A percentile compares a stretch with the other conserved stretches of the same genome.
phyloP scores from a whole-genome alignment of 2,888 invertebrate species.

The Eilema sororculum region DNA sequence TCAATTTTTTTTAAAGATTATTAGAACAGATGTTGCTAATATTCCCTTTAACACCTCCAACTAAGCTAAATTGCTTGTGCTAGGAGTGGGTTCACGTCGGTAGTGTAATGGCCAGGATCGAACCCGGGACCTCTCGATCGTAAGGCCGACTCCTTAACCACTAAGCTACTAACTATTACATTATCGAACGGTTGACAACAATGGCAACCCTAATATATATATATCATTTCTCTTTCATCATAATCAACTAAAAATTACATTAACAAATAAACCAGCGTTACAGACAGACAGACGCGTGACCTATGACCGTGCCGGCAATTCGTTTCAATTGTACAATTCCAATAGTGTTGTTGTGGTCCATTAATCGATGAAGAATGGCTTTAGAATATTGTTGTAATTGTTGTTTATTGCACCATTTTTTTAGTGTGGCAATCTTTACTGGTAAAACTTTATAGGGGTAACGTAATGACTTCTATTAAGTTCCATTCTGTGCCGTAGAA shows the following conservation, averaged over 20 bases:
- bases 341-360: conserved; percentile 1
- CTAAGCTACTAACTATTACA: too few relatives aligned
- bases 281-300: conserved; percentile 9
- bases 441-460: background rate
- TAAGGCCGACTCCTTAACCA: too few relatives aligned
- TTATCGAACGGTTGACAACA: background rate
- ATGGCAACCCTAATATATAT: background rate
- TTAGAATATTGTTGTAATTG: background rate
- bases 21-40: too few relatives aligned
- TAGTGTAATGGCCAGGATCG: too few relatives aligned
- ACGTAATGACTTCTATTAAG: background rate
- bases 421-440: background rate
- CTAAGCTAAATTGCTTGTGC: too few relatives aligned
- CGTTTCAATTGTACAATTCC: conserved; percentile 20
- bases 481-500: too few relatives aligned
- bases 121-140: too few relatives aligned
- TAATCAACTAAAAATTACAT: background rate
- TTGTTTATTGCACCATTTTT: background rate
- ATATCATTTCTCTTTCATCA: background rate
- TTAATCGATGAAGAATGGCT: conserved; percentile 3
- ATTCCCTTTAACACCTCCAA: too few relatives aligned
- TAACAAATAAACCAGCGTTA: conserved; percentile 15
- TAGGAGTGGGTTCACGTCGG: too few relatives aligned
- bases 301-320: conserved; percentile 18
- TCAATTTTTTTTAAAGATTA: too few relatives aligned